phyloP scores from a whole-genome alignment of 2,113 vertebrate genomes.

The Neolamprologus fasciatus region DNA sequence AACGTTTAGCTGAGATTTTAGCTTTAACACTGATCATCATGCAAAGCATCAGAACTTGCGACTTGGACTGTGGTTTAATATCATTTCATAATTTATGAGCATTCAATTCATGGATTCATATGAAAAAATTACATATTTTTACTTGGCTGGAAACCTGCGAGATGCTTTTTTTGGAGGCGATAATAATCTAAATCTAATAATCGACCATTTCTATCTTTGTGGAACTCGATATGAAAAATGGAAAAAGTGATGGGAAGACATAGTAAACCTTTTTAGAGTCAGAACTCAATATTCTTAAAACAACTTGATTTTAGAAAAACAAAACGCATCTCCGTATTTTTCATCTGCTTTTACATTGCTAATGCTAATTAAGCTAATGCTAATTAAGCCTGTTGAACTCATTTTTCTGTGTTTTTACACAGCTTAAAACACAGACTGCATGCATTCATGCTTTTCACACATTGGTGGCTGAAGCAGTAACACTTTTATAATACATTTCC shows the following conservation, averaged over 20 bases:
- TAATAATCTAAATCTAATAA: not conserved
- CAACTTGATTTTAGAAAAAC: not conserved
- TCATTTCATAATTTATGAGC: not conserved
- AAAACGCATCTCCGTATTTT: not conserved
- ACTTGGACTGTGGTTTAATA: not conserved
- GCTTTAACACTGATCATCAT: not conserved
- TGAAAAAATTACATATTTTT: not conserved
- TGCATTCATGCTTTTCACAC: not conserved
- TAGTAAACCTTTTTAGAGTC: not conserved
- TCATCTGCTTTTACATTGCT: not conserved
- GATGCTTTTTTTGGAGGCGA: not conserved
- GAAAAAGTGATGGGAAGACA: not conserved
- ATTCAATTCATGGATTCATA: not conserved
- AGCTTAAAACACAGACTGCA: not conserved
- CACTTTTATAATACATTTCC: not conserved
- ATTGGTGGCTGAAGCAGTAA: not conserved
- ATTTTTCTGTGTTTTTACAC: not conserved
- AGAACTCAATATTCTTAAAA: not conserved
- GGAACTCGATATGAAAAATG: not conserved
- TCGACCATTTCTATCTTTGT: not conserved
- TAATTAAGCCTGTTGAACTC: not conserved
- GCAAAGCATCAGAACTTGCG: not conserved
- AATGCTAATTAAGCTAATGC: not conserved
- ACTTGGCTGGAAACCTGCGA: not conserved
- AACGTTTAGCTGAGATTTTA: rapidly evolving